Base-by-base conservation (phyloP, 1,140 invertebrate species). In the Diachasmimorpha longicaudata region DNA sequence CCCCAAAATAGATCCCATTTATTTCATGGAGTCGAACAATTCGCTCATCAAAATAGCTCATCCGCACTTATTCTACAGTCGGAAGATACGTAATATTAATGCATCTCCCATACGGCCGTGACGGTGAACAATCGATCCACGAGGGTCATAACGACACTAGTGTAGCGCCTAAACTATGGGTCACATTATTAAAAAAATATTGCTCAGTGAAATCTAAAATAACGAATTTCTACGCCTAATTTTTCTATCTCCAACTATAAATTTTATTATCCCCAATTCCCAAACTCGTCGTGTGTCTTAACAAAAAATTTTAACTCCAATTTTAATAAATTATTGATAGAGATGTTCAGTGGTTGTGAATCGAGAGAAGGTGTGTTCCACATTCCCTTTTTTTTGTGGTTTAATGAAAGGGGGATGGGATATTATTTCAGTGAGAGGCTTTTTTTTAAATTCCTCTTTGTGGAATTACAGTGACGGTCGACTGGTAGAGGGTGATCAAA, bases 401-500 rank as follows among this genome's bases (percentile, higher is more conserved):
- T 52, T 52, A 52, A 52, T 42, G 9, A 42, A 11, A 42, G 11
- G 9, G 39, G 48, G 14, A 52, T 16, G 16, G 48, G 14, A 6
- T 14, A 13, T 13, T 16, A 52, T 16, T 52, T 6, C 3, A 16
- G 48, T 8, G 5, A 16, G 6, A 63, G 4, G n/a, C n/a, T 42
- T 39, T 4, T 25, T 21, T 75, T 52, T 13, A 25, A 5, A 31
- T 74, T 48, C 23, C 68, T 23, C 19, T 58, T 66, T 46, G 58
- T 79, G 81, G 80, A 83, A 82, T 91, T 91, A 52, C 89, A 95
- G 94, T 89, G 93, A 95, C 91, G 94, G 94, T 81, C 89, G 93
- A 80, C 89, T 95, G 73, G 90, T 92, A 85, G 93, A 96, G 85
- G 94, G 94, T 81, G 96, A 98, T 90, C 95, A 97, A 86, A 96